phyloP scores from a whole-genome alignment of 2,888 invertebrate species.

The Cremastinae sp. region DNA sequence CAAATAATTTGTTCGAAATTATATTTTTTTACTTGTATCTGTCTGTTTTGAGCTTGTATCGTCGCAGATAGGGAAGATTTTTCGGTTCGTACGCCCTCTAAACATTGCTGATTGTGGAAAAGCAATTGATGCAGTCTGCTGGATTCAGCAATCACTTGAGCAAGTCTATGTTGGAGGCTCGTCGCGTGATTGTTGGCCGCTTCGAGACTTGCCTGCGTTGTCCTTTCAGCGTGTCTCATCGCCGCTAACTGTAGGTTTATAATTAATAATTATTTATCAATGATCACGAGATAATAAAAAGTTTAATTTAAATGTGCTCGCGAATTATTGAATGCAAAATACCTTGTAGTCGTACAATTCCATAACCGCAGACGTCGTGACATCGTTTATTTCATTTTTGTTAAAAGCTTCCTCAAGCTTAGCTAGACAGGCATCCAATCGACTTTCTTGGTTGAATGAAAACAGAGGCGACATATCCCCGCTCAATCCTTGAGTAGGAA shows the following conservation, averaged over 20 bases:
- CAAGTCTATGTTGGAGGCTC: constrained; percentile 81
- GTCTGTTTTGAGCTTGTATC: constrained; percentile 65
- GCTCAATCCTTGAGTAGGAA: constrained; percentile 74
- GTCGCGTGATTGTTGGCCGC: constrained; percentile 81
- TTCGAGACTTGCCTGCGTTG: constrained; percentile 81
- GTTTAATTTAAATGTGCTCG: background rate
- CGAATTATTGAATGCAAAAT: constrained; percentile 34
- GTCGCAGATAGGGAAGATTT: constrained; percentile 70
- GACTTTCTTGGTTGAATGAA: constrained; percentile 81
- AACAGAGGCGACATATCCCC: constrained; percentile 76
- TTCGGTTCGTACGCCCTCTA: constrained; percentile 79
- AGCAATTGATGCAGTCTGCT: constrained; percentile 81
- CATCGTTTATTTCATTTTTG: constrained; percentile 82
- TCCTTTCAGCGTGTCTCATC: constrained; percentile 81
- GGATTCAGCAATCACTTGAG: constrained; percentile 81
- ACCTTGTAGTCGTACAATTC: constrained; percentile 87
- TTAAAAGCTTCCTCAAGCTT: constrained; percentile 80
- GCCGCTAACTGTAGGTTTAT: constrained; percentile 78
- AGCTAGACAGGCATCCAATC: constrained; percentile 81
- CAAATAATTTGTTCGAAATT: background rate
- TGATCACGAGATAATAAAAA: background rate
- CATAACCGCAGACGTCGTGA: constrained; percentile 86
- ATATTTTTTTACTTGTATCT: constrained; percentile 56
- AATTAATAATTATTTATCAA: background rate
- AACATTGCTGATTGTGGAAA: constrained; percentile 81